Conservation (phyloP, 1,140 invertebrate species). For the Trichonephila clavata region DNA sequence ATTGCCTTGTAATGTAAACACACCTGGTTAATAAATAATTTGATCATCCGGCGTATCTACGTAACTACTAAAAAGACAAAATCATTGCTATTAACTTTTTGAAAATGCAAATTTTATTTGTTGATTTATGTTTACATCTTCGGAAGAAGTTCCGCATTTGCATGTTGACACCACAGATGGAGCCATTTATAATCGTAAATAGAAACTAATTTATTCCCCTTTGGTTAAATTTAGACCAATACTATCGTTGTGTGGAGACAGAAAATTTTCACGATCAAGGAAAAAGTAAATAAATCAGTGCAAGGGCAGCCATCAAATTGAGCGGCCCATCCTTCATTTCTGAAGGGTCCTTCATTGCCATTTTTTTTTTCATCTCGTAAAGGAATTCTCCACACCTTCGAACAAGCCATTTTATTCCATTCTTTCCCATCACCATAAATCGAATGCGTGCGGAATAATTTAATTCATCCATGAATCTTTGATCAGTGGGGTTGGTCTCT, state of each 20-base stretch:
- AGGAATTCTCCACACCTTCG: not conserved
- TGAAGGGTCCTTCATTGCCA: not conserved
- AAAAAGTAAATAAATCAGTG: not conserved
- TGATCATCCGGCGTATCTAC: too few relatives aligned
- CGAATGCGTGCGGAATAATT: constrained; percentile 29
- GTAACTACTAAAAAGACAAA: too few relatives aligned
- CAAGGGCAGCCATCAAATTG: not conserved
- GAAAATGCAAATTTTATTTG: too few relatives aligned
- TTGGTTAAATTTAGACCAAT: not conserved
- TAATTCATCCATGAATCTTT: constrained; percentile 2
- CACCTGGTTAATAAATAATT: too few relatives aligned
- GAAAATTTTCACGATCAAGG: not conserved
- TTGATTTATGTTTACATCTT: too few relatives aligned
- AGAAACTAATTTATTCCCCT: not conserved
- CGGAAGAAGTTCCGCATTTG: too few relatives aligned
- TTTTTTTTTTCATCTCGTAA: not conserved
- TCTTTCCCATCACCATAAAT: not conserved
- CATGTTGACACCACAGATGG: too few relatives aligned
- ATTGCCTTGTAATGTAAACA: too few relatives aligned
- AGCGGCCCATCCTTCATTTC: not conserved
- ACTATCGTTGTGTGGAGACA: not conserved
- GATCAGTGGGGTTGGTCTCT: constrained; percentile 3
- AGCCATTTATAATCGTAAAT: not conserved
- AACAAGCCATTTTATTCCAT: constrained; percentile 1
- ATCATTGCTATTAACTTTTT: too few relatives aligned